A percentile compares a stretch with the other conserved stretches of the same genome.
These are phyloP conservation scores for Malthinus seriepunctatus DNA, from an alignment of 2,888 invertebrate species.

Conservation along the genomic window DNA sequence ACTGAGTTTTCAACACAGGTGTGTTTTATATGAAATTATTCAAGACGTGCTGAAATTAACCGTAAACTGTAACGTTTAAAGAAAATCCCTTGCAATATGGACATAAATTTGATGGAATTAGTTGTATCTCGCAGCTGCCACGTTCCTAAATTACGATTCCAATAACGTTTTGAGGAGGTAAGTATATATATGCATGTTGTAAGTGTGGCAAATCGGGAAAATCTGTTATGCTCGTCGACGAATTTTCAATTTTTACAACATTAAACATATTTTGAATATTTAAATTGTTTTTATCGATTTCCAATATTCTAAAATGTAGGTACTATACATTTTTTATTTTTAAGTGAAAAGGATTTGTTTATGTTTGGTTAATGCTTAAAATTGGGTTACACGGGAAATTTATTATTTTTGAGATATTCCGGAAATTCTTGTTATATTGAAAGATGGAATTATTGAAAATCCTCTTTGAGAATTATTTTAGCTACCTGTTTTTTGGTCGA, in stretches of 20 bases:
- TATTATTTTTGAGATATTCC: too few relatives aligned
- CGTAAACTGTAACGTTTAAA: conserved; percentile 16
- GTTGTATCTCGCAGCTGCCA: conserved; percentile 22
- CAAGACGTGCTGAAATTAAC: conserved; percentile 20
- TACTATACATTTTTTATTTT: background rate
- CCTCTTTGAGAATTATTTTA: too few relatives aligned
- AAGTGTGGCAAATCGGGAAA: background rate
- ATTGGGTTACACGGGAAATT: too few relatives aligned
- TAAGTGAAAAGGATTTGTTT: too few relatives aligned
- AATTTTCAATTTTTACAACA: conserved; percentile 5
- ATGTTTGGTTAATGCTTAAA: too few relatives aligned
- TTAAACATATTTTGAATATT: background rate
- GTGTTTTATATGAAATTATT: conserved; percentile 20
- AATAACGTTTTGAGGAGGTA: background rate
- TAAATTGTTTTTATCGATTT: background rate
- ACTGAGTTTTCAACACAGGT: conserved; percentile 11
- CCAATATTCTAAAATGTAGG: background rate
- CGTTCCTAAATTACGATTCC: conserved; percentile 16
- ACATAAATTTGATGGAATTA: conserved; percentile 25
- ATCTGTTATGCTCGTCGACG: background rate
- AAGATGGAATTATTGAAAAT: too few relatives aligned
- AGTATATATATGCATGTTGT: too few relatives aligned
- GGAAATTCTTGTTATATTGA: too few relatives aligned
- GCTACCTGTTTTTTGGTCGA: too few relatives aligned
- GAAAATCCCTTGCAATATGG: conserved; percentile 18